These are phyloP conservation scores for Chaenodraco wilsoni DNA, from an alignment of 2,797 vertebrate species.

Conservation along the genomic window DNA sequence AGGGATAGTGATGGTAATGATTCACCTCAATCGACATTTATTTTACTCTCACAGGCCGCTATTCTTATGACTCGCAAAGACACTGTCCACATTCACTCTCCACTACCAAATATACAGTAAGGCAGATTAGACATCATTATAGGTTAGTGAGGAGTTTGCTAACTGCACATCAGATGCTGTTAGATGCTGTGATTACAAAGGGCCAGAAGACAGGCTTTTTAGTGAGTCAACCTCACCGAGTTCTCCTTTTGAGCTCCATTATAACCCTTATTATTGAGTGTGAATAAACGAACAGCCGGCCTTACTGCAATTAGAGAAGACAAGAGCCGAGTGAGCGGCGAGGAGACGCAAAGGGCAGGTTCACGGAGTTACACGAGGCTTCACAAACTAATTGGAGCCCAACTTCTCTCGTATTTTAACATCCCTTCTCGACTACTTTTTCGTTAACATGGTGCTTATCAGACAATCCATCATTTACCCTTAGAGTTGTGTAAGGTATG, in stretches of 20 bases:
- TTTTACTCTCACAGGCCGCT: neutral
- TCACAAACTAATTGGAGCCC: slow-evolving; percentile 54
- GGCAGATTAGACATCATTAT: neutral
- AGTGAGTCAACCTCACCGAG: slow-evolving; percentile 15
- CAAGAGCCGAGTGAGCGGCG: slow-evolving; percentile 36
- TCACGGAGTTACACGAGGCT: slow-evolving; percentile 36
- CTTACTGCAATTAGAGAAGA: slow-evolving; percentile 62
- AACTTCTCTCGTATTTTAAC: slow-evolving; percentile 7
- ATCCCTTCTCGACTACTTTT: slow-evolving; percentile 10
- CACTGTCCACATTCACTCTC: neutral
- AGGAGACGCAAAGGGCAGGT: slow-evolving; percentile 56
- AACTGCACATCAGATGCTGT: slow-evolving; percentile 7
- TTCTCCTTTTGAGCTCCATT: slow-evolving; percentile 60
- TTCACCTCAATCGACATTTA: slow-evolving; percentile 24
- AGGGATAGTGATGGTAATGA: slow-evolving; percentile 19
- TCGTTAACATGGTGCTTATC: slow-evolving; percentile 16
- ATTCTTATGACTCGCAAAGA: neutral
- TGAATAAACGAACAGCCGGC: slow-evolving; percentile 50
- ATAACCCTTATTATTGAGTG: slow-evolving; percentile 58
- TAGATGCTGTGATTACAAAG: slow-evolving; percentile 20
- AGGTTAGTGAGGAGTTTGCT: neutral
- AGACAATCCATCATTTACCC: slow-evolving; percentile 23
- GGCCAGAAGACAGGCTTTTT: slow-evolving; percentile 25
- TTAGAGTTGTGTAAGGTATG: neutral
- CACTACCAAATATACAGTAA: neutral